A percentile compares a stretch with the other conserved stretches of the same genome.
Evolutionary conservation across 2,113 vertebrate genomes (phyloP).

Genomic region (Psilopsiagon aymara): DNA sequence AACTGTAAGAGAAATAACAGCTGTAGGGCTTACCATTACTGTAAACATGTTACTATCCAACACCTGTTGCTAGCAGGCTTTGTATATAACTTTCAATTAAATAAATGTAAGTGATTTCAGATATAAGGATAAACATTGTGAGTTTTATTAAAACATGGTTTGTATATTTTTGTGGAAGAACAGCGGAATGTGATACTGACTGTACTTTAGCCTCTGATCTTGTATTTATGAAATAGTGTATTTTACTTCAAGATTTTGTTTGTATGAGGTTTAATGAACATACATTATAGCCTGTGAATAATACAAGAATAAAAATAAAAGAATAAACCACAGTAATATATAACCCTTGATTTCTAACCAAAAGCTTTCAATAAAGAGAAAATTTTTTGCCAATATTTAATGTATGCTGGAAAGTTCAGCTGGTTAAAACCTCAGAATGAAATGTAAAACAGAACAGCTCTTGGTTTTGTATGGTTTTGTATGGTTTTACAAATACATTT

Average conservation of each 20-base stretch:
- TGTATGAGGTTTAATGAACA: neutral
- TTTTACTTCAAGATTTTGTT: neutral
- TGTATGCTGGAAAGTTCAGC: neutral
- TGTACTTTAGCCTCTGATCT: neutral
- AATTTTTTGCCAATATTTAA: neutral
- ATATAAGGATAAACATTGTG: neutral
- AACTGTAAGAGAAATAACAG: neutral
- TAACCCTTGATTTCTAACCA: neutral
- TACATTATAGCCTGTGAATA: neutral
- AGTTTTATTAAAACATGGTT: neutral
- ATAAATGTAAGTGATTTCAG: neutral
- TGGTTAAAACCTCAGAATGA: neutral
- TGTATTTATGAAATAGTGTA: neutral
- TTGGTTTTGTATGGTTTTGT: neutral
- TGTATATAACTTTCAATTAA: neutral
- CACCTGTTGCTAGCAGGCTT: neutral
- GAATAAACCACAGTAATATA: neutral
- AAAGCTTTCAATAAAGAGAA: neutral
- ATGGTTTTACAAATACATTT: neutral
- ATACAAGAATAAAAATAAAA: neutral
- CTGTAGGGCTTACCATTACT: neutral
- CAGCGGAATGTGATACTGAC: neutral
- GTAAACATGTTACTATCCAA: neutral
- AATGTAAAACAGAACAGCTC: neutral
- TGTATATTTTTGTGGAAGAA: neutral